A percentile compares a stretch with the other conserved stretches of the same genome.
These are phyloP conservation scores for Drosophila suzukii DNA, from an alignment of 1,140 invertebrate genomes.

Conservation along the genomic window DNA sequence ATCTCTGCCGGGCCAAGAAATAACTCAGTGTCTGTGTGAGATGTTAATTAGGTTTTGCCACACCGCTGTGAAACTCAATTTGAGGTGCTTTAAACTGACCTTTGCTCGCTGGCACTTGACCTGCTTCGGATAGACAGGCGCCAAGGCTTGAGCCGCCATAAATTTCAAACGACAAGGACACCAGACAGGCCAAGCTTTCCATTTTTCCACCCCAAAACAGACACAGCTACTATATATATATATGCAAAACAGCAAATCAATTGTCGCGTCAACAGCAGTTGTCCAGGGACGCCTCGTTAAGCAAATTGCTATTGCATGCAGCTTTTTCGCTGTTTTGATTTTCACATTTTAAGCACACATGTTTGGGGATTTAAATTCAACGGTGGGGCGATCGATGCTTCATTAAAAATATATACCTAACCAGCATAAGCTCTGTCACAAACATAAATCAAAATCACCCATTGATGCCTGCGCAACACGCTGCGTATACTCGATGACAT, in stretches of 20 bases:
- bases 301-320: constrained; percentile 60
- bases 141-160: constrained; percentile 63
- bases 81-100: constrained; percentile 60
- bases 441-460: constrained; percentile 53
- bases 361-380: constrained; percentile 19
- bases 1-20: constrained; percentile 28
- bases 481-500: constrained; percentile 60
- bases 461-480: constrained; percentile 58
- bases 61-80: constrained; percentile 25
- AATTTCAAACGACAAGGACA: constrained; percentile 69
- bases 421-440: constrained; percentile 40
- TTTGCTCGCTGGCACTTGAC: constrained; percentile 67
- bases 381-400: constrained; percentile 32
- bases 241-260: constrained; percentile 70
- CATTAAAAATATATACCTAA: constrained; percentile 38
- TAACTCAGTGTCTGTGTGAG: constrained; percentile 27
- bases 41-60: constrained; percentile 73
- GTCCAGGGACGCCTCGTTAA: constrained; percentile 17
- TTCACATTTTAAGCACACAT: constrained; percentile 23
- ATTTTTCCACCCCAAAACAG: constrained; percentile 3
- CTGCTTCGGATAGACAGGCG: constrained; percentile 61
- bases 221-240: neutral
- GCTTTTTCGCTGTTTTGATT: constrained; percentile 12
- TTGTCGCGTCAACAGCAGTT: constrained; percentile 59
- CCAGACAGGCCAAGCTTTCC: constrained; percentile 19